Evolutionary conservation across 1,140 invertebrate genomes (phyloP).

Genomic region (Phthorimaea operculella): DNA sequence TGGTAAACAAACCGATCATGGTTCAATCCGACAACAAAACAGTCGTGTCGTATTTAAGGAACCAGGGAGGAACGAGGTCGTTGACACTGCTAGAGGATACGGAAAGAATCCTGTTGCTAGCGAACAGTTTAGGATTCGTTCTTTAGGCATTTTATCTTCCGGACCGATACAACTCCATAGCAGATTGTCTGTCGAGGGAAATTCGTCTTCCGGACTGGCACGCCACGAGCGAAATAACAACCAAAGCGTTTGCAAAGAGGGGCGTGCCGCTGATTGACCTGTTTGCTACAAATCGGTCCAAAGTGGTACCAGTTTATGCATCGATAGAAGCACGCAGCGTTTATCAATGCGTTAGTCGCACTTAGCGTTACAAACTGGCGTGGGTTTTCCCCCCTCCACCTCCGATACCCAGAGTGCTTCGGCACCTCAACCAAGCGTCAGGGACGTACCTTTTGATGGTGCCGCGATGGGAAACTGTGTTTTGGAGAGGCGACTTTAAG

Average conservation of each 20-base stretch:
- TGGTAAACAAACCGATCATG: constrained; percentile 2
- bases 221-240: constrained; percentile 16
- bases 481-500: constrained; percentile 7
- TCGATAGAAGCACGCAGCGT: constrained; percentile 9
- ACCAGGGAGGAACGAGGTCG: constrained; percentile 11
- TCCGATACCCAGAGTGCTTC: constrained; percentile 7
- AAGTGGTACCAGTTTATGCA: constrained; percentile 6
- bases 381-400: constrained; percentile 11
- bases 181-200: constrained; percentile 22
- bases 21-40: constrained; percentile 10
- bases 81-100: not conserved
- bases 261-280: constrained; percentile 15
- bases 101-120: not conserved
- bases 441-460: constrained; percentile 6
- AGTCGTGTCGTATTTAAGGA: constrained; percentile 3
- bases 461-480: not conserved
- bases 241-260: constrained; percentile 21
- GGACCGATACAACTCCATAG: constrained; percentile 11
- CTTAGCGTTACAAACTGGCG: constrained; percentile 14
- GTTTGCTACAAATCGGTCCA: constrained; percentile 7
- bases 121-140: not conserved
- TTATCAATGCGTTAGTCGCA: constrained; percentile 23
- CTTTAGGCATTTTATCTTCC: constrained; percentile 9
- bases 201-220: constrained; percentile 27
- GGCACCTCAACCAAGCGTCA: constrained; percentile 5